Base-by-base conservation (phyloP, 2,113 vertebrate species). In the Suricata suricatta region DNA sequence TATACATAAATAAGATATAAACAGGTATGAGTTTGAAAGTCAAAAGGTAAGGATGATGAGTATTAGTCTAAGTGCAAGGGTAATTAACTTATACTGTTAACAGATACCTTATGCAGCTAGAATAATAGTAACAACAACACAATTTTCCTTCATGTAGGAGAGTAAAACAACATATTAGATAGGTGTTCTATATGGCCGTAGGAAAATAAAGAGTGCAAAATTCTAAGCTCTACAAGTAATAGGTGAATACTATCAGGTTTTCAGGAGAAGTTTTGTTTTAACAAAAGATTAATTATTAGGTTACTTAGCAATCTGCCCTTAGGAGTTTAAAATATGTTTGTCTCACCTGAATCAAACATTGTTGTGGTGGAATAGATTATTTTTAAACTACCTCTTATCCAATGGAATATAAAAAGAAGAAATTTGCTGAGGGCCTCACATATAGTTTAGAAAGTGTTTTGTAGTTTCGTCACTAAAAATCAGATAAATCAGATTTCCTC, bases 121-220 rank as follows among this genome's bases (percentile, higher is more conserved):
- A 82, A 33, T 82, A 50, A 93, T 74, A 35, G 13, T 60, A 47
- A 86, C 4, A 44, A 88, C 31, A 41, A 64, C 64, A 38, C 57
- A 69, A 63, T 92, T 92, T 92, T 74, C 35, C 2, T 72, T 54
- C 33, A 47, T 19, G 81, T 86, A 71, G 50, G 7, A 60, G 7
- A 91, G 3, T 71, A 74, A 95, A 92, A 60, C 16, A 86, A n/a
- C 7, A 38, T 14, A 80, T 0, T 5, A 38, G 1, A 25, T n/a
- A 82, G 7, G 0, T 50, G 14, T 50, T n/a, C 41, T 16, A 76
- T 33, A 38, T 4, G 38, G 11, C 69, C 87, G 16, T 33, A 85
- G 81, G 76, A 91, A 96, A 88, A 90, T 29, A 92, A 77, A 41
- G 12, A 83, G 44, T 85, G 27, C 23, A 88, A 74, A 90, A 66